Conservation (phyloP, 2,888 invertebrate genomes). For the Heteropelma amictum region DNA sequence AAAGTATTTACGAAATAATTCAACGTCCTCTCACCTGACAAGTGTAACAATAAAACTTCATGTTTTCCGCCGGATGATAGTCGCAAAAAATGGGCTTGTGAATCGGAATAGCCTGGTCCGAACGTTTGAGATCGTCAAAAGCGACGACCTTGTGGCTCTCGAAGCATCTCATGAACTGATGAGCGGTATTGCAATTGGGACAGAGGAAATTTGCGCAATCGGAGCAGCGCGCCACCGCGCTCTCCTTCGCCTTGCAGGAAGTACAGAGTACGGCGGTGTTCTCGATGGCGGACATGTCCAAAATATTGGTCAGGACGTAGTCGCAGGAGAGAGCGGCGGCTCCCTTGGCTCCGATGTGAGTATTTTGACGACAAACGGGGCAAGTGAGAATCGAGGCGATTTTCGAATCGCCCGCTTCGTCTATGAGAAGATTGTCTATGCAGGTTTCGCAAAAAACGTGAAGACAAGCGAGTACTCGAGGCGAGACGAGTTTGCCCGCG, state of each 20-base stretch:
- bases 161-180: constrained; percentile 98
- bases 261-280: constrained; percentile 87
- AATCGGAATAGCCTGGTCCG: constrained; percentile 89
- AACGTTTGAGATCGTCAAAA: constrained; percentile 90
- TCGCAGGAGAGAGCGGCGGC: constrained; percentile 90
- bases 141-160: constrained; percentile 95
- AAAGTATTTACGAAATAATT: no score
- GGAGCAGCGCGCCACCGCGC: constrained; percentile 94
- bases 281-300: constrained; percentile 90
- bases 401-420: constrained; percentile 85
- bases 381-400: constrained; percentile 85
- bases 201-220: constrained; percentile 97
- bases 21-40: constrained; percentile 84
- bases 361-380: constrained; percentile 91
- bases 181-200: constrained; percentile 95
- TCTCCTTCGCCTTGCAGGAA: constrained; percentile 96
- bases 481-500: constrained; percentile 87
- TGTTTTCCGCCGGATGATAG: constrained; percentile 88
- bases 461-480: constrained; percentile 94
- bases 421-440: constrained; percentile 88
- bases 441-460: constrained; percentile 97
- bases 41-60: constrained; percentile 92
- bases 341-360: constrained; percentile 87
- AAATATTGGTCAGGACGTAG: constrained; percentile 90
- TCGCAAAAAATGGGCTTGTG: constrained; percentile 94